Base-by-base conservation (phyloP, 53 echinoderm and acorn worm species). In the Holothuria leucospilota region DNA sequence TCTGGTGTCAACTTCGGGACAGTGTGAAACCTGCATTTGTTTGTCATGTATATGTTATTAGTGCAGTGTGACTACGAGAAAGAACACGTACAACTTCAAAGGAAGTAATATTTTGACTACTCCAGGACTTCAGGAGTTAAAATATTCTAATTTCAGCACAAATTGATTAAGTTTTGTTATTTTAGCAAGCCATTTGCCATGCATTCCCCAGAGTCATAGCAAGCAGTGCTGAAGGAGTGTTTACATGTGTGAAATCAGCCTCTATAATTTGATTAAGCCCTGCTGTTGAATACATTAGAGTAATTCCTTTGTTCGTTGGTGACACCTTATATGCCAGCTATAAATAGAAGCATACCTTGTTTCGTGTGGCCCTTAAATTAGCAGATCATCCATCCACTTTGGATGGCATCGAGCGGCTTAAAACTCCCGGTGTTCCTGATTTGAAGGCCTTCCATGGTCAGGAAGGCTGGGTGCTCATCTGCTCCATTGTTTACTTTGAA, bases 211-310 rank as follows among this genome's bases (percentile, higher is more conserved):
- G 70, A 29, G 41, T 18, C 40, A 3, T 2, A 28, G n/a, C 70
- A 13, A 70, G 21, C 70, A 39, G 39, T 30, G 70, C 38, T 21
- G 38, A 20, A 24, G 49, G 27, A 51, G 25, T 75, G 25, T 5
- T 51, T 21, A 75, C 51, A 24, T 27, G n/a, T 27, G 52, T 10
- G 25, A 56, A 68, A 25, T 42, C 75, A 75, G 52, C 46, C 13
- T 27, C 75, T 14, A 75, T 75, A 75, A 52, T 75, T 24, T 75
- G 75, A 75, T 75, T 75, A 75, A 75, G 24, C 52, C 26, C 21
- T n/a, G 5, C 75, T 52, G 49, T 4, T 75, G 75, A 49, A 75
- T n/a, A 51, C 51, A 49, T 46, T 39, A 20, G 49, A 14, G 75
- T 51, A 75, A 49, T 49, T 75, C 75, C 75, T 75, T 75, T 75